Conservation (phyloP, 2,888 invertebrate genomes). For the Cloeon dipterum region DNA sequence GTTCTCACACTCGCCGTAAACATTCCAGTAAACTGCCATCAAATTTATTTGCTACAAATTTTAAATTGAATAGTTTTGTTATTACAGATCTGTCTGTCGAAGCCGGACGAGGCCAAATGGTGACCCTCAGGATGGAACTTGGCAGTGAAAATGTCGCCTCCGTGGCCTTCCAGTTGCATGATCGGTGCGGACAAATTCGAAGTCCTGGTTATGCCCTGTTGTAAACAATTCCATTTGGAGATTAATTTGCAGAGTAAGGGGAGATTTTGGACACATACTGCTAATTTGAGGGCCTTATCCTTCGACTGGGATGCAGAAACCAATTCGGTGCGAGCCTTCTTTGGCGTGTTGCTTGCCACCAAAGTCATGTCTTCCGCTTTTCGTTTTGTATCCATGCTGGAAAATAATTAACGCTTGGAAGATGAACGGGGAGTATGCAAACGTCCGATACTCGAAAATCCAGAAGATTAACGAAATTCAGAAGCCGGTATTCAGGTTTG, state of each 20-base stretch:
- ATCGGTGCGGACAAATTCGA: slow-evolving; percentile 80
- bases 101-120: slow-evolving; percentile 81
- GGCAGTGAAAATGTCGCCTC: slow-evolving; percentile 81
- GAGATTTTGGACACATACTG: slow-evolving; percentile 15
- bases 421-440: no score
- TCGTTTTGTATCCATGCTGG: slow-evolving; percentile 36
- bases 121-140: slow-evolving; percentile 95
- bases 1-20: slow-evolving; percentile 96
- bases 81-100: slow-evolving; percentile 83
- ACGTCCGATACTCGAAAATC: no score
- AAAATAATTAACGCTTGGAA: no score
- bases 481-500: no score
- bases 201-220: slow-evolving; percentile 47
- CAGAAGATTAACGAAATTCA: no score
- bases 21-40: slow-evolving; percentile 58
- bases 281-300: slow-evolving; percentile 45
- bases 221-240: slow-evolving; percentile 7
- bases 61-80: not conserved
- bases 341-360: slow-evolving; percentile 24
- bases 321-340: slow-evolving; percentile 35
- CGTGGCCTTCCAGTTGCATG: slow-evolving; percentile 89
- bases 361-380: slow-evolving; percentile 36
- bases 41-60: not conserved
- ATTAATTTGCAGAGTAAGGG: not conserved
- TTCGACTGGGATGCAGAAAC: slow-evolving; percentile 24